A percentile compares a stretch with the other conserved stretches of the same genome.
Evolutionary conservation across 1,140 invertebrate species (phyloP).

Genomic region (Eurosta solidaginis): DNA sequence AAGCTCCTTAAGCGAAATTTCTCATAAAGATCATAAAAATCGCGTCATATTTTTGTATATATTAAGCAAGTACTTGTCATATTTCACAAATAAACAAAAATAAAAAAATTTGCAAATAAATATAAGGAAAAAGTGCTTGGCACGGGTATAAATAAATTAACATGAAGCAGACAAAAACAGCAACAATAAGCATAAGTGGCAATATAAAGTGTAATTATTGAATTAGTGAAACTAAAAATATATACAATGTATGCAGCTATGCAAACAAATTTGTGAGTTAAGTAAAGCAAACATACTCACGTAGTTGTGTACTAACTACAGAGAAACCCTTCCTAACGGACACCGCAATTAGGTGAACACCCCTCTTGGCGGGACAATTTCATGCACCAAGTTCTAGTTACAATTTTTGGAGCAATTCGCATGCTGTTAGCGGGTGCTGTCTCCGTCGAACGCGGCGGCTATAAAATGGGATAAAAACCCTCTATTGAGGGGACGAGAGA

Average conservation of each 20-base stretch:
- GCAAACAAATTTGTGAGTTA: not conserved
- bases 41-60: not conserved
- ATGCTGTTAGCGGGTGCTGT: too few relatives aligned
- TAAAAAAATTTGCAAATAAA: not conserved
- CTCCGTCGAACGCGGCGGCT: too few relatives aligned
- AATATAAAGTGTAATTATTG: not conserved
- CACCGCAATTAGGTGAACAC: too few relatives aligned
- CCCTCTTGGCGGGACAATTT: too few relatives aligned
- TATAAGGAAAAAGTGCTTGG: not conserved
- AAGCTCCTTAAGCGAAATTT: not conserved
- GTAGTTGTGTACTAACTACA: not conserved
- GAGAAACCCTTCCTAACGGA: too few relatives aligned
- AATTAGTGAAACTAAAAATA: not conserved
- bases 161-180: not conserved
- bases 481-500: too few relatives aligned
- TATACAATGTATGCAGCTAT: not conserved
- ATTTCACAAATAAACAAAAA: not conserved
- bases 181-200: not conserved
- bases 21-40: conserved; percentile 15
- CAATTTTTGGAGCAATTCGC: too few relatives aligned
- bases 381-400: too few relatives aligned
- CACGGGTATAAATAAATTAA: not conserved
- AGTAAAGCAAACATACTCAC: not conserved
- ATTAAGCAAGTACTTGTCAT: not conserved
- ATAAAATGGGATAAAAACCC: too few relatives aligned